Evolutionary conservation across 2,113 vertebrate genomes (phyloP).

Genomic region (Bostrychus sinensis): DNA sequence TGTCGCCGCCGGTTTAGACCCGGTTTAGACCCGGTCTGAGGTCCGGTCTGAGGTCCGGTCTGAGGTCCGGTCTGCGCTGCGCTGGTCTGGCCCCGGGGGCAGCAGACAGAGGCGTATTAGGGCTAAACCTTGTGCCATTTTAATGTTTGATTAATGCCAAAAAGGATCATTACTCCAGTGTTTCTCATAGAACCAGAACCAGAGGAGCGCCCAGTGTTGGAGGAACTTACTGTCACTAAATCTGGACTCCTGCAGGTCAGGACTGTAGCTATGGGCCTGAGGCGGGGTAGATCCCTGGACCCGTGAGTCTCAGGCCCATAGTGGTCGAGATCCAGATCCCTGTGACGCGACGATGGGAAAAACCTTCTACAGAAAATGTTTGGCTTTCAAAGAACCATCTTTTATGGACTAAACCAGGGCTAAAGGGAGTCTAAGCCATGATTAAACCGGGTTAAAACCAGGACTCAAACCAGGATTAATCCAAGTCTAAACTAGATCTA

Average conservation of each 20-base stretch:
- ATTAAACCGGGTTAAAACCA: no score
- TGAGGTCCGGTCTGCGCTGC: constrained; percentile 33
- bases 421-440: no score
- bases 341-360: no score
- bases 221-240: neutral
- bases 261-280: constrained; percentile 4
- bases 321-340: no score
- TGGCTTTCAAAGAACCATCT: no score
- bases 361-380: no score
- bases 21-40: no score
- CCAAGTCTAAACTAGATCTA: no score
- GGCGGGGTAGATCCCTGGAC: neutral
- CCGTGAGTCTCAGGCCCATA: neutral
- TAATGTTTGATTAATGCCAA: constrained; percentile 21
- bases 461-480: no score
- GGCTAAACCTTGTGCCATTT: constrained; percentile 33
- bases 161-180: neutral
- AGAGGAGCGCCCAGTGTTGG: neutral
- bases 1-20: no score
- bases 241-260: neutral
- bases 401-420: no score
- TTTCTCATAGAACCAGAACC: neutral
- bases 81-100: neutral
- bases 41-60: no score
- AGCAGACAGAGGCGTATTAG: neutral